Base-by-base conservation (phyloP, 2,113 vertebrate genomes). In the Rhegmatorhina hoffmannsi region DNA sequence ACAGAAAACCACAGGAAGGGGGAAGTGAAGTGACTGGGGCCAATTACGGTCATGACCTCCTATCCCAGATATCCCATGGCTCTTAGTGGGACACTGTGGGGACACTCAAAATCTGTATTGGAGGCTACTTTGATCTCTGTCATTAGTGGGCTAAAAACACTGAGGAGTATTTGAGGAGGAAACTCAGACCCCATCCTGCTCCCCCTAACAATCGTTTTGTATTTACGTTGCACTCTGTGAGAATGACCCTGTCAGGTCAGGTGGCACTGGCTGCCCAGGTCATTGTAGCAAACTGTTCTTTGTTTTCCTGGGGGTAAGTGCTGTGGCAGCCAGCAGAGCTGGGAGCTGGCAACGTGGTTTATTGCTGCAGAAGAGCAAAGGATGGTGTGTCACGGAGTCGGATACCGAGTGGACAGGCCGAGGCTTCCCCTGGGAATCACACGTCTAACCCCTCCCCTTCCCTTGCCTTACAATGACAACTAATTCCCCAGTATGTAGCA, bases 401-500 rank as follows among this genome's bases (percentile, higher is more conserved):
- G 19, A 70, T 67, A 36, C 33, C 17, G 31, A 90, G 40, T 40
- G 31, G 9, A 2, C 44, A 43, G 73, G 82, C 75, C 58, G 43
- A 50, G 60, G 59, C 52, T 78, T 90, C 60, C 70, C 55, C 34
- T 52, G 56, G 85, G 47, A 92, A 64, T 81, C 12, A 5, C 43
- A 12, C 2, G 0, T 84, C 80, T 74, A 33, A 62, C 21, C 34
- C 62, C 29, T n/a, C 25, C 56, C 73, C 29, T 95, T 77, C 76
- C 86, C 64, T 68, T 72, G 92, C 80, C 80, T 87, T 90, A 86
- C 26, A 13, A 3, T 26, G 68, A 67, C 4, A 13, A 76, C 14
- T 8, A 40, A 68, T 81, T 92, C 85, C 75, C 40, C 62, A 87
- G 38, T 84, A 58, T 63, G 88, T 91, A 93, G 95, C 96, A 95